Evolutionary conservation across 2,797 vertebrate species (phyloP).

Genomic region (Borostomias antarcticus): DNA sequence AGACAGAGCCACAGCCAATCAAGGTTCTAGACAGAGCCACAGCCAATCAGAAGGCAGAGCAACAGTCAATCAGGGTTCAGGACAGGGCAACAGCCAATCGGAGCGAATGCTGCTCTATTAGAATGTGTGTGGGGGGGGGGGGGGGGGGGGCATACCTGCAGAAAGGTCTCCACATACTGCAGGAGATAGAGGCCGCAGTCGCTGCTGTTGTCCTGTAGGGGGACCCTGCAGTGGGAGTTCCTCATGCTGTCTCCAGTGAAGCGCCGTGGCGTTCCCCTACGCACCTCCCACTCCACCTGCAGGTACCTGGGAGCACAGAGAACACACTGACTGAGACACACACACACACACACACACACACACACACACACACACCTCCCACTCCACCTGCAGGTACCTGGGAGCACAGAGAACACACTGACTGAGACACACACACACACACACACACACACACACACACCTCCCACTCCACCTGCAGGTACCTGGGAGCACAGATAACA

Average conservation of each 20-base stretch:
- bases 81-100: neutral
- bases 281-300: conserved; percentile 91
- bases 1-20: no score
- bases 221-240: conserved; percentile 81
- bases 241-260: conserved; percentile 78
- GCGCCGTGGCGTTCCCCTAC: conserved; percentile 72
- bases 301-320: conserved; percentile 80
- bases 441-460: neutral
- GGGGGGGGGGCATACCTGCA: conserved; percentile 76
- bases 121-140: neutral
- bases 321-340: neutral
- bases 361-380: no score
- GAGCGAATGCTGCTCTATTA: neutral
- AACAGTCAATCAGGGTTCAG: no score
- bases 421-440: neutral
- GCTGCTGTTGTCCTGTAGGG: conserved; percentile 94
- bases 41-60: neutral
- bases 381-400: no score
- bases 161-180: conserved; percentile 92
- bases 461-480: no score
- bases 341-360: conserved; percentile 7
- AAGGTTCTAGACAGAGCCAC: neutral
- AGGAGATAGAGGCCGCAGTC: conserved; percentile 94
- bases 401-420: neutral
- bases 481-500: no score